A percentile compares a stretch with the other conserved stretches of the same genome.
These are phyloP conservation scores for Phlogophora meticulosa DNA, from an alignment of 2,888 invertebrate species.

Conservation along the genomic window DNA sequence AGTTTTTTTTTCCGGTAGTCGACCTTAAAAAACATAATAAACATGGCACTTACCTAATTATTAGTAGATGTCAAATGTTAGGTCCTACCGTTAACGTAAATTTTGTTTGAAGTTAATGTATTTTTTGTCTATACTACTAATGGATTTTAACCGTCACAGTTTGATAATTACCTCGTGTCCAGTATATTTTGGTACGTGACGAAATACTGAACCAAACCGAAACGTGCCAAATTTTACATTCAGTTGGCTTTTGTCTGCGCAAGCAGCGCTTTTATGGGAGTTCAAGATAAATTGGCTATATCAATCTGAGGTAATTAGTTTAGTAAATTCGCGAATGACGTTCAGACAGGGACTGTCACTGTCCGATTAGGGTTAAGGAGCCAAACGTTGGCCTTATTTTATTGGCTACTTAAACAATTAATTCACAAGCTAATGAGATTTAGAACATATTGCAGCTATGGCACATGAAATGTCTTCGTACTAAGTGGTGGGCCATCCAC, in stretches of 20 bases:
- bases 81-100: slow-evolving; percentile 51
- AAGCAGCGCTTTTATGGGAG: not conserved
- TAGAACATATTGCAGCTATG: slow-evolving; percentile 11
- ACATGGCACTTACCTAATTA: slow-evolving; percentile 7
- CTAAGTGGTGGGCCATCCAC: slow-evolving; percentile 29
- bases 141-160: slow-evolving; percentile 61
- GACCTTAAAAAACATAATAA: slow-evolving; percentile 5
- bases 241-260: not conserved
- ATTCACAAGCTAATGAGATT: slow-evolving; percentile 19
- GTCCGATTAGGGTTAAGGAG: slow-evolving; percentile 42
- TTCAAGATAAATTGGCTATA: slow-evolving; percentile 14
- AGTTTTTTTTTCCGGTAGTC: not conserved
- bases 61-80: slow-evolving; percentile 37
- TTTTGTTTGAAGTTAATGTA: slow-evolving; percentile 32
- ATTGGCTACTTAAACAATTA: slow-evolving; percentile 30
- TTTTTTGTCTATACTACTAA: slow-evolving; percentile 60
- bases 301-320: slow-evolving; percentile 26
- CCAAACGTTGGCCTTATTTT: slow-evolving; percentile 38
- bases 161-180: slow-evolving; percentile 33
- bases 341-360: slow-evolving; percentile 51
- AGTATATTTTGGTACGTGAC: slow-evolving; percentile 11
- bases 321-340: slow-evolving; percentile 39
- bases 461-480: not conserved
- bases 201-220: not conserved
- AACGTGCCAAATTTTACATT: not conserved